Conservation (phyloP, 2,113 vertebrate genomes). For the Salvelinus sp. region DNA sequence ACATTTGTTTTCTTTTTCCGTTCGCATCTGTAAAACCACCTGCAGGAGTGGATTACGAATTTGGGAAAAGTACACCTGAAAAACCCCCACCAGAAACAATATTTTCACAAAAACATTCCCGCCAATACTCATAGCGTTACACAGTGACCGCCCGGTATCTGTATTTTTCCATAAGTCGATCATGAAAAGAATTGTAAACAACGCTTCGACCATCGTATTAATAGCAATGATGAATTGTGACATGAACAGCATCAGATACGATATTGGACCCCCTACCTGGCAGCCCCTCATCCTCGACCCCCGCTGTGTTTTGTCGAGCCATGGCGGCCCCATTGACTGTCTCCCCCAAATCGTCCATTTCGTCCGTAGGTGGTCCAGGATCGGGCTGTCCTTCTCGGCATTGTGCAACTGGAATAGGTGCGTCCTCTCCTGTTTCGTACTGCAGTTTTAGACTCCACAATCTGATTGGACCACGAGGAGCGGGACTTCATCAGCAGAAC, state of each 20-base stretch:
- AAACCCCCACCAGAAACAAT: background rate
- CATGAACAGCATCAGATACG: slow-evolving; percentile 56
- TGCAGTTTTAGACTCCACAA: slow-evolving; percentile 93
- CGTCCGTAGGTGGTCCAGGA: slow-evolving; percentile 87
- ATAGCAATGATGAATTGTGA: slow-evolving; percentile 54
- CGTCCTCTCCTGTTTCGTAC: slow-evolving; percentile 93
- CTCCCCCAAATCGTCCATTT: slow-evolving; percentile 82
- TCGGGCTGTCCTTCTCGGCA: slow-evolving; percentile 86
- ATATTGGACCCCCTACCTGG: slow-evolving; percentile 85
- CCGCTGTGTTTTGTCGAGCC: slow-evolving; percentile 83
- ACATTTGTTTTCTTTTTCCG: slow-evolving; percentile 14
- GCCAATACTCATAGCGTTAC: slow-evolving; percentile 5
- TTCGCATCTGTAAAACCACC: slow-evolving; percentile 66
- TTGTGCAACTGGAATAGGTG: slow-evolving; percentile 97
- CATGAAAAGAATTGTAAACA: background rate
- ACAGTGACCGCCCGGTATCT: slow-evolving; percentile 11
- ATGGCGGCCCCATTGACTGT: slow-evolving; percentile 82
- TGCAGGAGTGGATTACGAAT: slow-evolving; percentile 68
- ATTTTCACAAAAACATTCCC: background rate
- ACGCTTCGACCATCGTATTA: slow-evolving; percentile 52
- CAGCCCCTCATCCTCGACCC: slow-evolving; percentile 82
- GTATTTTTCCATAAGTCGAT: background rate
- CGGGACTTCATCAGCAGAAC: slow-evolving; percentile 96
- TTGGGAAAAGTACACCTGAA: slow-evolving; percentile 49
- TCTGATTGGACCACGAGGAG: slow-evolving; percentile 96